A percentile compares a stretch with the other conserved stretches of the same genome.
Conservation (phyloP, 2,888 invertebrate species). For the Thumatha senex region DNA sequence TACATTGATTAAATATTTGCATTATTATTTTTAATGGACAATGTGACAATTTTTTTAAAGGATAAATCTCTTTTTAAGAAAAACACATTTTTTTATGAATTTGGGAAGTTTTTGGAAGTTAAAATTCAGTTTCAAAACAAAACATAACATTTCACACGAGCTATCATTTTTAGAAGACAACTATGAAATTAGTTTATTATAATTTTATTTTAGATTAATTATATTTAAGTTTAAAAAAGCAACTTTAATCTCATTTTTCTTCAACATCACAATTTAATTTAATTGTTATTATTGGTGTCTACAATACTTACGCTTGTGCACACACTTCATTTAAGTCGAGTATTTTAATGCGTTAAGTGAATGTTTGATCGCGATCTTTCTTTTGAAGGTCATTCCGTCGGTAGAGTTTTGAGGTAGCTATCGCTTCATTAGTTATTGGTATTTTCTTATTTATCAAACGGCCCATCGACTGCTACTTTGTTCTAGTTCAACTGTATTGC, state of each 20-base stretch:
- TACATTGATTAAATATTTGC: not conserved
- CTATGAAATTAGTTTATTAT: not conserved
- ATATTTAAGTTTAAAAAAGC: not conserved
- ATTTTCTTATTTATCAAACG: not conserved
- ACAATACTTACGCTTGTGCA: too few relatives aligned
- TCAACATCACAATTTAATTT: too few relatives aligned
- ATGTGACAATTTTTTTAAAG: too few relatives aligned
- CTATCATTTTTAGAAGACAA: not conserved
- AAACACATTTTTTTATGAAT: not conserved
- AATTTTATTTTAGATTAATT: not conserved
- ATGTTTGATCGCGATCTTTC: not conserved
- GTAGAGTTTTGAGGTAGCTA: not conserved
- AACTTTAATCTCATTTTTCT: too few relatives aligned
- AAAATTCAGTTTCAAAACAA: not conserved
- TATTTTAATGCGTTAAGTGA: not conserved
- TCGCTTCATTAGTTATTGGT: not conserved
- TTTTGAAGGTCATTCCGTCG: not conserved
- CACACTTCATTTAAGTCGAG: not conserved
- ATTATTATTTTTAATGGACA: not conserved
- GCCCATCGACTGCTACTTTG: not conserved
- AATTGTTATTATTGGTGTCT: too few relatives aligned
- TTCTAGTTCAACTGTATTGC: not conserved
- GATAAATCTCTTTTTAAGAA: too few relatives aligned
- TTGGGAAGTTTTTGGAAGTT: not conserved
- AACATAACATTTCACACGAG: constrained; percentile 1